Base-by-base conservation (phyloP, 1,140 invertebrate species). In the Microplitis mediator region DNA sequence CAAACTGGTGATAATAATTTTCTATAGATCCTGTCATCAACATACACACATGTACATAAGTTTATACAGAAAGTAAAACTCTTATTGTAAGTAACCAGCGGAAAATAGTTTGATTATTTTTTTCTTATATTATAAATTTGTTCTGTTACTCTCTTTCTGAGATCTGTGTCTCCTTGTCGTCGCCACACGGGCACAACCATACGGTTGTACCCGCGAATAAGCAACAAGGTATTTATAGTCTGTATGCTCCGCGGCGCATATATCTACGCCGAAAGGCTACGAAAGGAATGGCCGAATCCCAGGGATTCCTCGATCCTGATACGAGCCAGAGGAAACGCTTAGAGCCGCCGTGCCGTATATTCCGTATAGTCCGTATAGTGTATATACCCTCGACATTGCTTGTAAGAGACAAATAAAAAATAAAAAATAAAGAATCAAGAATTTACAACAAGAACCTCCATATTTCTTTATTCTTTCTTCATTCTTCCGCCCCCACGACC, bases 151-250 rank as follows among this genome's bases (percentile, higher is more conserved):
- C 9, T 11, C 14, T 35, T 16, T 35, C 11, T 31, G 1, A 8
- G 31, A 36, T 14, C 31, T 62, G 3, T 35, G 31, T n/a, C 13
- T 67, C 51, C 34, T 75, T 61, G 36, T 56, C 70, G 54, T 34
- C 56, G 66, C 62, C 58, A 50, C 61, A 52, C 71, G 69, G 23
- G 54, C 16, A 35, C 66, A 60, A 23, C 32, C 11, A 9, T 69
- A 36, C 35, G 50, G 62, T 69, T 50, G 68, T 23, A 23, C 66
- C 72, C 74, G 78, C 72, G 77, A 79, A 80, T 74, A 76, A 78
- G 74, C 65, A 45, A 69, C 74, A 62, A 71, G 76, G 78, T 82
- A 82, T 82, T 82, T 82, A 82, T 82, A 81, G 80, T 80, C 74
- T 66, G 76, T 65, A 31, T 32, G 51, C 71, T 72, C 71, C 71